Conservation (phyloP, 1,140 invertebrate species). For the Euura lappo region DNA sequence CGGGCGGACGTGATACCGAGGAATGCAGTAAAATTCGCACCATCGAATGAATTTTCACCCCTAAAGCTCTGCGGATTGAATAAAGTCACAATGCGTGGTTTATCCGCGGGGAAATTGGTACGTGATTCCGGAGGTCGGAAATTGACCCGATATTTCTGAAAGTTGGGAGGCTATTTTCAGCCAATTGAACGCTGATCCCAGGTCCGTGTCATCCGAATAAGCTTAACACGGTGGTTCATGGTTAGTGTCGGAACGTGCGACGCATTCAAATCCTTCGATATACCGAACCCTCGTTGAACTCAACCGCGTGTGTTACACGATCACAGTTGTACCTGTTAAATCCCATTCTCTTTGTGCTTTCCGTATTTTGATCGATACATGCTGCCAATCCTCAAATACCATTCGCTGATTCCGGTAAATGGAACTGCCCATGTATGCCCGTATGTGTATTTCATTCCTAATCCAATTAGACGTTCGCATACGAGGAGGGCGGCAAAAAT, state of each 20-base stretch:
- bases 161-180: background rate
- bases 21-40: too few relatives aligned
- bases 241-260: background rate
- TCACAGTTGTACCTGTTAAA: background rate
- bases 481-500: too few relatives aligned
- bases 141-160: background rate
- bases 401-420: too few relatives aligned
- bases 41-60: too few relatives aligned
- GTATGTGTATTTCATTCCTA: too few relatives aligned
- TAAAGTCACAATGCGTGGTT: too few relatives aligned
- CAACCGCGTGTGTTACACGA: background rate
- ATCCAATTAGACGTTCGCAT: too few relatives aligned
- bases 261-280: background rate
- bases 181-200: background rate
- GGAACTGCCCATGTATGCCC: too few relatives aligned
- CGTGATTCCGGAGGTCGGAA: background rate
- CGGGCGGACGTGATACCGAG: too few relatives aligned
- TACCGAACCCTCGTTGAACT: background rate
- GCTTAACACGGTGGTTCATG: slow-evolving; percentile 3
- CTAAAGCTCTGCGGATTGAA: too few relatives aligned
- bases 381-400: too few relatives aligned
- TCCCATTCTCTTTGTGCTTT: background rate
- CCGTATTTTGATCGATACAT: background rate
- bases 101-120: too few relatives aligned
- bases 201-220: background rate